phyloP scores from a whole-genome alignment of 2,113 vertebrate species.

The Gallinago undulata region DNA sequence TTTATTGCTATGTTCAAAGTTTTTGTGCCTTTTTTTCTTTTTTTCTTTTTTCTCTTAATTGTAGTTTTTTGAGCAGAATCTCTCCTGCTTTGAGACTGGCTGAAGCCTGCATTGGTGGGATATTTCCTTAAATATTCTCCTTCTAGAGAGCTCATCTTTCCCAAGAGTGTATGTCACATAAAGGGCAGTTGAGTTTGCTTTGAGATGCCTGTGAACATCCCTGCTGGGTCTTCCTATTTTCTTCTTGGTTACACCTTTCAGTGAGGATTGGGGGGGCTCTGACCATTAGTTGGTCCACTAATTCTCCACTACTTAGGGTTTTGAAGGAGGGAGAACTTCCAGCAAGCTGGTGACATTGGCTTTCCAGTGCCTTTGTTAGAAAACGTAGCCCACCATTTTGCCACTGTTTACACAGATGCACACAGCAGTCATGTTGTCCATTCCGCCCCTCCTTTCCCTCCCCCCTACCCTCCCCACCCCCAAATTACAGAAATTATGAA shows the following conservation, averaged over 20 bases:
- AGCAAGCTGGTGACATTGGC: not conserved
- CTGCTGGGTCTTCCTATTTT: not conserved
- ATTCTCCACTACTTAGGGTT: not conserved
- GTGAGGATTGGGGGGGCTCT: not conserved
- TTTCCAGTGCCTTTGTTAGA: not conserved
- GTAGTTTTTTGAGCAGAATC: not conserved
- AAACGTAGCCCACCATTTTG: not conserved
- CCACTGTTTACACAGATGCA: not conserved
- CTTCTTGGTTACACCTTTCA: not conserved
- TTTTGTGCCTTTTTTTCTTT: not conserved
- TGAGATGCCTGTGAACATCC: not conserved
- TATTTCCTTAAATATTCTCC: not conserved
- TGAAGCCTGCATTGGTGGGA: not conserved
- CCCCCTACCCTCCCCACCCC: accelerated
- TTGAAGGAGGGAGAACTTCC: not conserved
- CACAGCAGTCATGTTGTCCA: not conserved
- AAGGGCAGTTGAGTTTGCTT: not conserved
- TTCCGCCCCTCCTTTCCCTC: too few relatives aligned
- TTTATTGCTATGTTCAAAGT: not conserved
- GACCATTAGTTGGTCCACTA: not conserved
- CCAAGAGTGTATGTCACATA: not conserved
- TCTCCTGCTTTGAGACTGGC: not conserved
- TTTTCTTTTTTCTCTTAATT: not conserved
- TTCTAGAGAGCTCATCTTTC: not conserved
- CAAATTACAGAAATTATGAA: not conserved